These are phyloP conservation scores for Barnardius zonarius DNA, from an alignment of 2,113 vertebrate species.

Conservation along the genomic window DNA sequence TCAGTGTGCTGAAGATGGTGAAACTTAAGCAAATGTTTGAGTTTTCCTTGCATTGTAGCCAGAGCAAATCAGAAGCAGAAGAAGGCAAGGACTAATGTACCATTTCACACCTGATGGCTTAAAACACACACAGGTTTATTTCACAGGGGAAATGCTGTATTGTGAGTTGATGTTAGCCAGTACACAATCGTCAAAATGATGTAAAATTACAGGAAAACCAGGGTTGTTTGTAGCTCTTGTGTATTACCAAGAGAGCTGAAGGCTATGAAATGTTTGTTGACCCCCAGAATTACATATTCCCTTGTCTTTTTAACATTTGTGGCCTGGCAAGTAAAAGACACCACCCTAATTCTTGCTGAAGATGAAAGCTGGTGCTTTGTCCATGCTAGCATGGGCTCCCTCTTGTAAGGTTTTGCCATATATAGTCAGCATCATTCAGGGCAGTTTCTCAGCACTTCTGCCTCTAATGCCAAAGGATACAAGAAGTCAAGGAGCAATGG, in stretches of 20 bases:
- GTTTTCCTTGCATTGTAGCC: conserved; percentile 25
- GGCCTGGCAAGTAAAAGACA: neutral
- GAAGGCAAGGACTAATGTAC: neutral
- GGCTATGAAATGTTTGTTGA: neutral
- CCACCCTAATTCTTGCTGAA: neutral
- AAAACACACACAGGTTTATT: neutral
- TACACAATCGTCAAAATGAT: neutral
- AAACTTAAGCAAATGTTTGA: conserved; percentile 36
- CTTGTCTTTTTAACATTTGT: neutral
- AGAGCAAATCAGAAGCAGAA: conserved; percentile 31
- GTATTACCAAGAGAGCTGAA: neutral
- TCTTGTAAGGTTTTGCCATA: conserved; percentile 33
- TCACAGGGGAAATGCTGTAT: neutral
- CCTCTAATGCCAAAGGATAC: neutral
- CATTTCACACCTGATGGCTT: neutral
- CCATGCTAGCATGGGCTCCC: neutral
- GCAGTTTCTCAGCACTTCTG: conserved; percentile 10
- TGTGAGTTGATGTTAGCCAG: neutral
- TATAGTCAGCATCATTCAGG: neutral
- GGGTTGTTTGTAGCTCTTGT: neutral
- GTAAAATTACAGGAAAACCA: neutral
- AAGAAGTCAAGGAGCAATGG: neutral
- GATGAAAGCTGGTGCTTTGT: neutral
- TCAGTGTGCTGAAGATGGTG: neutral
- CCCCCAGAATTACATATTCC: neutral